Percentiles rank a stretch among this genome's conserved stretches.
Evolutionary conservation across 2,888 invertebrate species (phyloP).

Genomic region (Cyclophora albipunctata): DNA sequence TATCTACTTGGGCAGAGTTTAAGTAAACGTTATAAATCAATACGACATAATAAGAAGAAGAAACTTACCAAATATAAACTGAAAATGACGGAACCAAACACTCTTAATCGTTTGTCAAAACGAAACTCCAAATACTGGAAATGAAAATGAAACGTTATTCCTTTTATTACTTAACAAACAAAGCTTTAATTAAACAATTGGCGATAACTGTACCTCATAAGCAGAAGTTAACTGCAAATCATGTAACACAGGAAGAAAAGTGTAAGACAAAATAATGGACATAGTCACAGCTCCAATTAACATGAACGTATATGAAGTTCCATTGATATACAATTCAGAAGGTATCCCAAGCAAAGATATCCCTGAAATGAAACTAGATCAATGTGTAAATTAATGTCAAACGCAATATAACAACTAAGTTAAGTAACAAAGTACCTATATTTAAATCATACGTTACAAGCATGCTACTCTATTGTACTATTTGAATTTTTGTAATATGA

Average conservation of each 20-base stretch:
- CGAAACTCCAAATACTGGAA: constrained; percentile 78
- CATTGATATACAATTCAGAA: constrained; percentile 85
- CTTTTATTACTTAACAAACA: background rate
- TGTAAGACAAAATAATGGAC: constrained; percentile 75
- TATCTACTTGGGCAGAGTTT: too few relatives aligned
- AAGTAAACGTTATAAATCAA: too few relatives aligned
- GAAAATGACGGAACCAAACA: constrained; percentile 80
- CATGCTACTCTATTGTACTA: too few relatives aligned
- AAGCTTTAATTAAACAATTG: background rate
- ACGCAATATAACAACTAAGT: too few relatives aligned
- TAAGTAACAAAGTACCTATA: too few relatives aligned
- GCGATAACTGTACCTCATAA: constrained; percentile 76
- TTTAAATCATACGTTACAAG: too few relatives aligned
- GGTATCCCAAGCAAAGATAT: constrained; percentile 86
- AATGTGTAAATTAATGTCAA: too few relatives aligned
- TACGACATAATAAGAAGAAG: too few relatives aligned
- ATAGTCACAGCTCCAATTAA: constrained; percentile 76
- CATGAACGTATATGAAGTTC: constrained; percentile 81
- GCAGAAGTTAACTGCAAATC: constrained; percentile 82
- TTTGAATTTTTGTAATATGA: too few relatives aligned
- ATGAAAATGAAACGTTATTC: background rate
- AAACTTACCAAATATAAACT: constrained; percentile 77
- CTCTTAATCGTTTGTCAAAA: constrained; percentile 78
- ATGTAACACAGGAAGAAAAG: constrained; percentile 83
- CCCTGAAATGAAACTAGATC: constrained; percentile 80